Conservation (phyloP, 2,113 vertebrate species). For the Cisticola juncidis region DNA sequence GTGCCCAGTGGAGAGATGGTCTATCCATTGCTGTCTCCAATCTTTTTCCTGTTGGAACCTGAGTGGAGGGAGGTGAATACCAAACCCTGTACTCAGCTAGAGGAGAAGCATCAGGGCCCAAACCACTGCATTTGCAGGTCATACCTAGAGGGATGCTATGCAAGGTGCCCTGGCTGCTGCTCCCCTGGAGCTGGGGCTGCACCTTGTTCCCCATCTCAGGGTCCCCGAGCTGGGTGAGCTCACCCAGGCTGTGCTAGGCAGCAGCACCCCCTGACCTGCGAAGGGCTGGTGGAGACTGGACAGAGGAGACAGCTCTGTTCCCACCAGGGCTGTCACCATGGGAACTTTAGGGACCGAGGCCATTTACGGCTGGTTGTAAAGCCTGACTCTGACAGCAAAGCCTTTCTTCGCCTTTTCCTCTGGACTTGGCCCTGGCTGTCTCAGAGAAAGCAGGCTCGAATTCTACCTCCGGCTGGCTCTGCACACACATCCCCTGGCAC, state of each 20-base stretch:
- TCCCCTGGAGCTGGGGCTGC: not conserved
- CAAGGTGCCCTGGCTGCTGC: not conserved
- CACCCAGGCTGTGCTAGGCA: not conserved
- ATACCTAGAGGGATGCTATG: not conserved
- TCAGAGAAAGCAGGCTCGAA: not conserved
- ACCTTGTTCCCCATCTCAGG: rapidly evolving
- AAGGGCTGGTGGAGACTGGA: not conserved
- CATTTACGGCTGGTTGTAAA: conserved; percentile 41
- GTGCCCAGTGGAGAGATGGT: not conserved
- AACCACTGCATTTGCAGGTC: not conserved
- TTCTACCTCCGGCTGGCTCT: conserved; percentile 51
- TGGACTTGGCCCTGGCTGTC: conserved; percentile 19
- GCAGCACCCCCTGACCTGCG: not conserved
- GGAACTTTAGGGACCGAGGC: conserved; percentile 26
- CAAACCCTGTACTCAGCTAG: not conserved
- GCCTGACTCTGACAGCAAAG: conserved; percentile 48
- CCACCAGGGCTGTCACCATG: conserved; percentile 45
- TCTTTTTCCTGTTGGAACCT: not conserved
- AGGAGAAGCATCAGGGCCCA: not conserved
- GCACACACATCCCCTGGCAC: conserved; percentile 51
- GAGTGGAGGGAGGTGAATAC: not conserved
- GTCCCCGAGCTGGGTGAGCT: not conserved
- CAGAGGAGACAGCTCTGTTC: conserved; percentile 12
- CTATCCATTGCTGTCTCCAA: not conserved
- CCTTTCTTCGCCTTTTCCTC: conserved; percentile 49